Evolutionary conservation across 2,888 invertebrate genomes (phyloP).

Genomic region (Caenorhabditis japonica): DNA sequence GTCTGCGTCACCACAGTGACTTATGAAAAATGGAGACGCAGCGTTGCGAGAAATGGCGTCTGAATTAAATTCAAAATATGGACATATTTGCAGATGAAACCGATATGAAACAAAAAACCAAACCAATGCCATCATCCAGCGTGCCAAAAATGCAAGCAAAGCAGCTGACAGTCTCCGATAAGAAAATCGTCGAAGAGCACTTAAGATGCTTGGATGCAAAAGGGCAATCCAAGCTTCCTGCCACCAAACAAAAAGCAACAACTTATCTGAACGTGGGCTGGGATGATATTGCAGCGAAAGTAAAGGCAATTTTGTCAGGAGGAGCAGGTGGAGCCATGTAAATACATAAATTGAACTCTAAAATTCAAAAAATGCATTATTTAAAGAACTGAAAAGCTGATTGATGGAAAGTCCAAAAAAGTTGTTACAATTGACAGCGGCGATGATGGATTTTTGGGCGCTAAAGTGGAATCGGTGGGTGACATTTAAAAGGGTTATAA

Average conservation of each 20-base stretch:
- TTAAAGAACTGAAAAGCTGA: constrained; percentile 43
- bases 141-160: constrained; percentile 54
- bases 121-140: constrained; percentile 55
- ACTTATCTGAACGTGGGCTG: constrained; percentile 45
- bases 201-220: constrained; percentile 34
- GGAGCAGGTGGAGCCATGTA: constrained; percentile 44
- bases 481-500: neutral
- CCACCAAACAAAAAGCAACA: constrained; percentile 39
- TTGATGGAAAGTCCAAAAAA: constrained; percentile 41
- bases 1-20: no score
- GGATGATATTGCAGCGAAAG: constrained; percentile 53
- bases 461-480: constrained; percentile 33
- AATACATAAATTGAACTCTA: neutral
- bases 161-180: constrained; percentile 43
- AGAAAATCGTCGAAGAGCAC: constrained; percentile 52
- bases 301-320: constrained; percentile 34
- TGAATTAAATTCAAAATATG: no score
- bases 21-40: no score
- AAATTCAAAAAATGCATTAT: neutral
- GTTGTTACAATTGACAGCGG: constrained; percentile 39
- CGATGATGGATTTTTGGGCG: constrained; percentile 52
- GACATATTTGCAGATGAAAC: constrained; percentile 46
- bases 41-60: neutral
- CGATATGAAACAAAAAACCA: constrained; percentile 36
- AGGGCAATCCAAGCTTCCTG: constrained; percentile 39